Base-by-base conservation (phyloP, 2,888 invertebrate species). In the Linnaemya vulpina region DNA sequence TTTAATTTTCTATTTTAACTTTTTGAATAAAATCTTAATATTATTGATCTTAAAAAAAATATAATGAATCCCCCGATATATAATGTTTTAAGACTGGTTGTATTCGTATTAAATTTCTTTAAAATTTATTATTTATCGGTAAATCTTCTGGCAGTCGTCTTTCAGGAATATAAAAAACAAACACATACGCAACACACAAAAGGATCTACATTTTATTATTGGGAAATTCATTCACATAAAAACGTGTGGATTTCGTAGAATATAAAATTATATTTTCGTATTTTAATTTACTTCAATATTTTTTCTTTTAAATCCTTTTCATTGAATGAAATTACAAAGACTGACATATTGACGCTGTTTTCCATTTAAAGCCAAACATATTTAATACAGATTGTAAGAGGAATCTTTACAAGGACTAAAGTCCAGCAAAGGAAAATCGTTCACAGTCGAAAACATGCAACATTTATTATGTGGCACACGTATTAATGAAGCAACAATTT, bases 401-500 rank as follows among this genome's bases (percentile, higher is more conserved):
- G 11, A 49, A 40, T 22, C 17, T 67, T 63, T 58, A 35, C 49
- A 58, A 30, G 10, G 51, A 22, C 20, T 49, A 46, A 46, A 58
- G 70, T 43, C 53, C 22, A 38, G 25, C 35, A 30, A 3, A 46
- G 17, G 49, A 35, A 10, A 76, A 9, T 20, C 8, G 13, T 2
- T 25, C 35, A 38, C 30, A 10, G 11, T 7, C n/a, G 62, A 38
- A 40, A 53, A 10, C 43, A 7, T 2, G 15, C 17, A 25, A 71
- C 46, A 40, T 38, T 84, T 75, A 67, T 71, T 76, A 84, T 73
- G 60, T 55, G 13, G 38, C 11, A 51, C 84, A 77, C 76, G 77
- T 81, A 68, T 55, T 73, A 67, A 80, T 76, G 76, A 67, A 84
- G 76, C 84, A 77, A 84, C 77, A 80, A 84, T 84, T 84, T 84